phyloP scores from a whole-genome alignment of 2,113 vertebrate genomes.

The Scatophagus argus region DNA sequence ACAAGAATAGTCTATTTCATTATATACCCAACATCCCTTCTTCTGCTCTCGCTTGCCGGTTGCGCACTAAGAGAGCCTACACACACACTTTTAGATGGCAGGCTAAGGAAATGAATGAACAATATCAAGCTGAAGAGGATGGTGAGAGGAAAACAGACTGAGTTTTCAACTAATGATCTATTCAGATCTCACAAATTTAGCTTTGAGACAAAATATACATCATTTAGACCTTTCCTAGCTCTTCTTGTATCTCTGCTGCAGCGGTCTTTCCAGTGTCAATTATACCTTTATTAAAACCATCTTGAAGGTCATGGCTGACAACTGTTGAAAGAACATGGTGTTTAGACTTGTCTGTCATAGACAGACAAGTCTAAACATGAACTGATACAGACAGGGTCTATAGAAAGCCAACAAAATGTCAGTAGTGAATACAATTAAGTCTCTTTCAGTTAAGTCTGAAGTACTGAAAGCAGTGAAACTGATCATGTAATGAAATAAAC shows the following conservation, averaged over 20 bases:
- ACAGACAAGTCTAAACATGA: too few relatives aligned
- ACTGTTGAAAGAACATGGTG: conserved; percentile 20
- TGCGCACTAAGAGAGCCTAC: not conserved
- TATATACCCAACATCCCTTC: too few relatives aligned
- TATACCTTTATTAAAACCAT: conserved; percentile 50
- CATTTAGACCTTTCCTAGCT: conserved; percentile 35
- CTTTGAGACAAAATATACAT: conserved; percentile 8
- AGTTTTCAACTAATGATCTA: not conserved
- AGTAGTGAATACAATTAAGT: conserved; percentile 1
- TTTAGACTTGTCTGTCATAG: conserved; percentile 28
- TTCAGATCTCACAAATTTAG: conserved; percentile 16
- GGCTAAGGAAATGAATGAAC: not conserved
- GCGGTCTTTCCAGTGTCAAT: conserved; percentile 47
- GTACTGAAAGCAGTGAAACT: conserved; percentile 24
- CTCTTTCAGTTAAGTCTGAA: conserved; percentile 17
- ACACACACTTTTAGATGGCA: not conserved
- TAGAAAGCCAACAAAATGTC: not conserved
- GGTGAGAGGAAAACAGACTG: not conserved
- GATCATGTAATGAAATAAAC: conserved; percentile 33
- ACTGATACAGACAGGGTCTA: conserved; percentile 6
- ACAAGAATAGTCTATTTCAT: not conserved
- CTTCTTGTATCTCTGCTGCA: conserved; percentile 7
- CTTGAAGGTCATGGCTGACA: conserved; percentile 65
- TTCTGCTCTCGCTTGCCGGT: too few relatives aligned
- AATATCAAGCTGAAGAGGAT: too few relatives aligned